Percentiles rank a stretch among this genome's conserved stretches.
Evolutionary conservation across 2,113 vertebrate species (phyloP).

Genomic region (Oriolus oriolus): DNA sequence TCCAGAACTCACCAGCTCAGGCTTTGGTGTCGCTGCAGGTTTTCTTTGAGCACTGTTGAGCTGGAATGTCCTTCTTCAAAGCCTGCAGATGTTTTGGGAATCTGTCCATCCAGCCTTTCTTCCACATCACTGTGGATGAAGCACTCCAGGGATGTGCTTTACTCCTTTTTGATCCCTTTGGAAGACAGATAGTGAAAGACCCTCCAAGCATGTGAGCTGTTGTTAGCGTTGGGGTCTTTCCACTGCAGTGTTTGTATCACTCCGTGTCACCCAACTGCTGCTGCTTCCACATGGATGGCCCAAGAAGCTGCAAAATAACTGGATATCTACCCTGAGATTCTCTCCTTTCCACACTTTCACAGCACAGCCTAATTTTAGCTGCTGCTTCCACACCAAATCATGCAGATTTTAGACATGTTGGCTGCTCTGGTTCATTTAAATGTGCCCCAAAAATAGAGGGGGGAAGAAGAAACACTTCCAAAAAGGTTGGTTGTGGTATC

Average conservation of each 20-base stretch:
- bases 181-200: background rate
- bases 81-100: background rate
- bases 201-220: background rate
- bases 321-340: background rate
- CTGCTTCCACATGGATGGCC: conserved; percentile 9
- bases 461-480: background rate
- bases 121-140: background rate
- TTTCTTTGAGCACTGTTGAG: background rate
- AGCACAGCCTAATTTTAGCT: background rate
- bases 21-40: background rate
- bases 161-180: background rate
- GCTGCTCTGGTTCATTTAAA: background rate
- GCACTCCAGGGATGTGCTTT: background rate
- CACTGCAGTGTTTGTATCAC: background rate
- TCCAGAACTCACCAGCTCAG: background rate
- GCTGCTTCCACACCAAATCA: background rate
- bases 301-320: conserved; percentile 8
- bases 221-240: background rate
- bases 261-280: background rate
- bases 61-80: background rate
- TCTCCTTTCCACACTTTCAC: background rate
- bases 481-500: background rate
- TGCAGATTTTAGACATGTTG: background rate
- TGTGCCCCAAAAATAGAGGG: background rate
- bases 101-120: background rate